Base-by-base conservation (phyloP, 1,140 invertebrate genomes). In the Macrobrachium nipponense region DNA sequence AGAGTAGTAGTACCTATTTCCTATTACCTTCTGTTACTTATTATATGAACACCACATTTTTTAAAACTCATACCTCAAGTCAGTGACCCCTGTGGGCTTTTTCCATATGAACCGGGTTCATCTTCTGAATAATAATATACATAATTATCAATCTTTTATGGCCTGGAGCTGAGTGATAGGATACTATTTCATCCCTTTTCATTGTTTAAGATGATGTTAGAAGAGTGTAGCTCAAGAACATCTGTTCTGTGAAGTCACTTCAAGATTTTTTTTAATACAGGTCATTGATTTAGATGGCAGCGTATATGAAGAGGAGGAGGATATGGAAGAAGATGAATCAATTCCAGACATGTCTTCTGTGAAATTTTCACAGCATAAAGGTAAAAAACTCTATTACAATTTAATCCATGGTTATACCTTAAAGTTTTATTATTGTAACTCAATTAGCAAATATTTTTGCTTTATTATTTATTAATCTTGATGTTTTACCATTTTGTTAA, bases 201-300 rank as follows among this genome's bases (percentile, higher is more conserved):
- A n/a, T 23, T 79, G n/a, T 36, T 27, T 61, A 14, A 12, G 5
- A 8, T 27, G 44, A 10, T 44, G 23, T 44, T 43, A 15, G 66
- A 23, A 80, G 12, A 12, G 66, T n/a, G 12, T 64, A 68, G 27
- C 15, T 20, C 12, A n/a, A 51, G 64, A 5, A 80, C 61, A 78
- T 51, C 14, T 58, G 20, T 23, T 44, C 6, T 15, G 23, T 17
- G 14, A 17, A 17, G 2, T 18, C 43, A 18, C 59, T 17, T 62
- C 17, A 15, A 44, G 66, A 15, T 8, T 11, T 20, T 70, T 27
- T 27, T 51, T 76, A 15, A 20, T 23, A 2, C 20, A 83, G 81
- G 81, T 83, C 18, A 83, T 83, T 20, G 81, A 83, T 20, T 73
- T 83, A 61, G 73, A 83, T 51, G 73, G 66, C 27, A 58, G 27